Evolutionary conservation across 1,140 invertebrate species (phyloP).

Genomic region (Akabosia matsudoensis): DNA sequence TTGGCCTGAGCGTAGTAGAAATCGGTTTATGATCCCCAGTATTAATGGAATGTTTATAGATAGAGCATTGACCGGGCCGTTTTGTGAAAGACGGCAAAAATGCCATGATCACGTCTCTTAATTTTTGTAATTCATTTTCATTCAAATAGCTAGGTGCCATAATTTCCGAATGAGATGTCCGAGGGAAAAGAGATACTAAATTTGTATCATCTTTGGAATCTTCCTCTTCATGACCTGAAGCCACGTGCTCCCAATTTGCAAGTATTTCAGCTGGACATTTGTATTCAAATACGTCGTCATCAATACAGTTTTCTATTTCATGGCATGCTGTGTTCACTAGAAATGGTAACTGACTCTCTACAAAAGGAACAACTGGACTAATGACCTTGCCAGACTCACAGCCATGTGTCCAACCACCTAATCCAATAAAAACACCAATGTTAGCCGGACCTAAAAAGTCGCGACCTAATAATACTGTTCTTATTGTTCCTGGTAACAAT

Average conservation of each 20-base stretch:
- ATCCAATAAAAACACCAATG: neutral
- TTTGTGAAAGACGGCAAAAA: constrained; percentile 8
- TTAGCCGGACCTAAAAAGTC: neutral
- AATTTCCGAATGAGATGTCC: neutral
- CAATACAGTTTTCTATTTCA: neutral
- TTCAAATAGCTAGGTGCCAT: neutral
- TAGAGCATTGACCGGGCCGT: neutral
- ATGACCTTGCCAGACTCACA: neutral
- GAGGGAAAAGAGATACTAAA: neutral
- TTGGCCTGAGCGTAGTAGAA: neutral
- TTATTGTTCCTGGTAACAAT: neutral
- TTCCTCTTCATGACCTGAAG: neutral
- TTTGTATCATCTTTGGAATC: neutral
- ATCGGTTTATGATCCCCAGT: neutral
- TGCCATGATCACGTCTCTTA: neutral
- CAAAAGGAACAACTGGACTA: neutral
- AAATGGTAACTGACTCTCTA: neutral
- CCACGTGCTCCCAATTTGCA: neutral
- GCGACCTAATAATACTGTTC: neutral
- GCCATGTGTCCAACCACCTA: neutral
- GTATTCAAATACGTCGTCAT: neutral
- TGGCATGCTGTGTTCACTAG: neutral
- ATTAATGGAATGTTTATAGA: neutral
- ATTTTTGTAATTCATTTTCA: neutral
- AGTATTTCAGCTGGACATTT: neutral